A percentile compares a stretch with the other conserved stretches of the same genome.
Evolutionary conservation across 1,140 invertebrate species (phyloP).

Genomic region (Drosophila jambulina): DNA sequence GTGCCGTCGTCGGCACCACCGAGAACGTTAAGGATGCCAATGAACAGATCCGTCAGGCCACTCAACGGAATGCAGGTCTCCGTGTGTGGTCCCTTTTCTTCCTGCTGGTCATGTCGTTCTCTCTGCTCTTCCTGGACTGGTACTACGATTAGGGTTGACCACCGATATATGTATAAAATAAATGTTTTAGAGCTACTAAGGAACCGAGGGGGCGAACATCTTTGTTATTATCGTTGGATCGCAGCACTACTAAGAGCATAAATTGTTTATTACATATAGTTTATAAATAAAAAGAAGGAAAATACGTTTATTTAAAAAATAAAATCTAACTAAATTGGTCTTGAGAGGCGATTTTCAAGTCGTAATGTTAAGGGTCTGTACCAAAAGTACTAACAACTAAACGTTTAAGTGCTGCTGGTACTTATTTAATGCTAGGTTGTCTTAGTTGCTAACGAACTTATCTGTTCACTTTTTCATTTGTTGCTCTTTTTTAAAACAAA

Average conservation of each 20-base stretch:
- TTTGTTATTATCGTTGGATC: slow-evolving; percentile 54
- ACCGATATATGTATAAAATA: slow-evolving; percentile 16
- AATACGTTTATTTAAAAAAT: slow-evolving; percentile 18
- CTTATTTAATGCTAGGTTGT: slow-evolving; percentile 10
- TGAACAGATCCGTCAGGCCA: slow-evolving; percentile 97
- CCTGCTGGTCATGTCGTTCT: slow-evolving; percentile 97
- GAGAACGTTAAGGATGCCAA: slow-evolving; percentile 98
- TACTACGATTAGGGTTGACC: slow-evolving; percentile 93
- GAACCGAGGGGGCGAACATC: slow-evolving; percentile 22
- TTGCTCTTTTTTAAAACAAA: slow-evolving; percentile 14
- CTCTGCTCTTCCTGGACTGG: slow-evolving; percentile 98
- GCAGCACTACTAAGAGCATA: slow-evolving; percentile 33
- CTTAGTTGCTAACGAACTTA: slow-evolving; percentile 17
- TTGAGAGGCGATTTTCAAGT: slow-evolving; percentile 26
- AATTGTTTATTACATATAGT: slow-evolving; percentile 44
- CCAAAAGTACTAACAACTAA: neutral
- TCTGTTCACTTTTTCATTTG: slow-evolving; percentile 33
- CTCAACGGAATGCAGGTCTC: slow-evolving; percentile 97
- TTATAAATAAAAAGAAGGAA: slow-evolving; percentile 38
- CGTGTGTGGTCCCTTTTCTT: slow-evolving; percentile 98
- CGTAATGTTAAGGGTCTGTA: neutral
- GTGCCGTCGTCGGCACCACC: slow-evolving; percentile 94
- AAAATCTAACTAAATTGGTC: slow-evolving; percentile 28
- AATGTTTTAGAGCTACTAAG: slow-evolving; percentile 18
- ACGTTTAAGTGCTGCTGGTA: slow-evolving; percentile 24